Evolutionary conservation across 2,888 invertebrate species (phyloP).

Genomic region (Tortricodes alternella): DNA sequence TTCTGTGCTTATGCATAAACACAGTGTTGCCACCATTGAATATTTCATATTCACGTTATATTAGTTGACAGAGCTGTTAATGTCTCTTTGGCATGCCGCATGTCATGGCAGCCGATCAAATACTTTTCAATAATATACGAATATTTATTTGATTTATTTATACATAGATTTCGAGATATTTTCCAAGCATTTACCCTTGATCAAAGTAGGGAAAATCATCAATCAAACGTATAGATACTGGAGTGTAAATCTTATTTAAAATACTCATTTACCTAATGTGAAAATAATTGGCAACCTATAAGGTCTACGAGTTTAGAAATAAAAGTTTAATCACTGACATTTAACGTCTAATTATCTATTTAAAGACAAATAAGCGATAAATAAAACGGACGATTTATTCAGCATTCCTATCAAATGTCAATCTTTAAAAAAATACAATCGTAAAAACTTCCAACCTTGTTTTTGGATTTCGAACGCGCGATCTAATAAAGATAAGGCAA

Average conservation of each 20-base stretch:
- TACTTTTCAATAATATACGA: constrained; percentile 56
- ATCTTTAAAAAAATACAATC: constrained; percentile 30
- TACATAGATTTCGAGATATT: constrained; percentile 50
- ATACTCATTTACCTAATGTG: constrained; percentile 2
- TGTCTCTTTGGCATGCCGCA: constrained; percentile 66
- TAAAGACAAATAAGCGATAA: constrained; percentile 26
- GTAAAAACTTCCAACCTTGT: constrained; percentile 30
- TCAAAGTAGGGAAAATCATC: constrained; percentile 2
- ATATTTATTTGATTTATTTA: constrained; percentile 52
- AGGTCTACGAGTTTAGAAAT: not conserved
- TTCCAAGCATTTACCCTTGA: constrained; percentile 35
- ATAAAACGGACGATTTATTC: constrained; percentile 23
- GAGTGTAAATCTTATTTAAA: constrained; percentile 11
- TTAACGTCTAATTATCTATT: constrained; percentile 22
- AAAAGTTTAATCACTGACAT: constrained; percentile 9
- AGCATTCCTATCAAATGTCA: constrained; percentile 21
- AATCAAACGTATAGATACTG: constrained; percentile 7
- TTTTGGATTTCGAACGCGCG: constrained; percentile 44
- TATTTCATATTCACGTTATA: constrained; percentile 69
- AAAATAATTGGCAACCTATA: constrained; percentile 13
- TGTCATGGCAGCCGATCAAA: constrained; percentile 63
- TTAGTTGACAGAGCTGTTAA: constrained; percentile 79
- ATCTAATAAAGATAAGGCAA: constrained; percentile 60
- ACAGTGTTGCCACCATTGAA: constrained; percentile 64
- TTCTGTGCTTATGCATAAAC: constrained; percentile 64